These are phyloP conservation scores for Microchrysa polita DNA, from an alignment of 2,888 invertebrate genomes.

Conservation along the genomic window DNA sequence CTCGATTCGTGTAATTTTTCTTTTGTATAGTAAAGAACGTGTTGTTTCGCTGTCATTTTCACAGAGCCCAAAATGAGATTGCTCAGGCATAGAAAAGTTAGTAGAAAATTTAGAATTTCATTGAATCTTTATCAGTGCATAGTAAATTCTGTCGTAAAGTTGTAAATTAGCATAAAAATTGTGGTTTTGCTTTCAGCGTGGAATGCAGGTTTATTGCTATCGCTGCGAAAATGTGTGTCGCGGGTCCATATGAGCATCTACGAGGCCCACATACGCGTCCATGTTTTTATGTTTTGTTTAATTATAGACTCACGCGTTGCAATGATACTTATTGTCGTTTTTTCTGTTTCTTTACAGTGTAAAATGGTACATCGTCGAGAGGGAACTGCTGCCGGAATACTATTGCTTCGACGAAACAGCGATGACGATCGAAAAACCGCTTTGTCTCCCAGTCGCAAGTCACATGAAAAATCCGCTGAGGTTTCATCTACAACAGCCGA, in stretches of 20 bases:
- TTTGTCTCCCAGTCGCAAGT: not conserved
- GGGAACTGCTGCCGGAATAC: conserved; percentile 18
- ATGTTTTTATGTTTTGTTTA: not conserved
- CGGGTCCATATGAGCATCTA: too few relatives aligned
- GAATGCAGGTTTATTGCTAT: too few relatives aligned
- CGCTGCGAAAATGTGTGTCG: too few relatives aligned
- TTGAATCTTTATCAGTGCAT: not conserved
- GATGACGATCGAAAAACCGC: conserved; percentile 11
- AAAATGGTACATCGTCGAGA: conserved; percentile 41
- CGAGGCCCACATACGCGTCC: too few relatives aligned
- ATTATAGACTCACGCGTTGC: not conserved
- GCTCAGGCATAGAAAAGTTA: not conserved
- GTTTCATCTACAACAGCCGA: not conserved
- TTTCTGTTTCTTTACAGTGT: conserved; percentile 30
- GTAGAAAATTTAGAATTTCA: not conserved
- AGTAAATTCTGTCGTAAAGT: not conserved
- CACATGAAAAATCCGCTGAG: not conserved
- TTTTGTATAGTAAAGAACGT: not conserved
- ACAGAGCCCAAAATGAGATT: conserved; percentile 15
- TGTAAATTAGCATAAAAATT: too few relatives aligned
- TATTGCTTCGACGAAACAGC: conserved; percentile 25
- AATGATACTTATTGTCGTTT: not conserved
- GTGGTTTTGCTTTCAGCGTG: too few relatives aligned
- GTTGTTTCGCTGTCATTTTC: not conserved
- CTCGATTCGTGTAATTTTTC: too few relatives aligned